phyloP scores from a whole-genome alignment of 2,113 vertebrate genomes.

The Zootoca vivipara region DNA sequence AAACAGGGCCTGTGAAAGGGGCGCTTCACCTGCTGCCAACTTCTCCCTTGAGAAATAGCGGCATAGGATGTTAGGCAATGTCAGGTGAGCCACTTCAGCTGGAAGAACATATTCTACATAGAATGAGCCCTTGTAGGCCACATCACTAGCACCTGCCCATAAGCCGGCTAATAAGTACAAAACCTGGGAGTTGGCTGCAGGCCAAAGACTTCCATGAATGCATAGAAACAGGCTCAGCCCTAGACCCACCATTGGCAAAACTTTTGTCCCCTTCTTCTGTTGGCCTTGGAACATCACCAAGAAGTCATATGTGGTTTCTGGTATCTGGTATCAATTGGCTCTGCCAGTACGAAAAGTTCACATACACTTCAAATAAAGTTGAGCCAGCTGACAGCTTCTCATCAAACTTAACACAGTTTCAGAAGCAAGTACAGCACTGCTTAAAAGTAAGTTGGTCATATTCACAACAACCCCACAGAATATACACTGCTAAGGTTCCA shows the following conservation, averaged over 20 bases:
- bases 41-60: too few relatives aligned
- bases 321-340: background rate
- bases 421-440: too few relatives aligned
- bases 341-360: background rate
- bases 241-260: background rate
- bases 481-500: slow-evolving; percentile 33
- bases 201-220: too few relatives aligned
- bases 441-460: background rate
- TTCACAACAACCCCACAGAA: background rate
- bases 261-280: background rate
- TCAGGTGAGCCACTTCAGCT: too few relatives aligned
- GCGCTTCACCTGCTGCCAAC: too few relatives aligned
- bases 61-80: too few relatives aligned
- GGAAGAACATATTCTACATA: too few relatives aligned
- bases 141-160: background rate
- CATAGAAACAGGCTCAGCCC: too few relatives aligned
- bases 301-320: background rate
- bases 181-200: background rate
- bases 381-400: background rate
- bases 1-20: too few relatives aligned
- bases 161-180: too few relatives aligned
- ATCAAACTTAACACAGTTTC: background rate
- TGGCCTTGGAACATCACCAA: background rate
- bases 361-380: background rate
- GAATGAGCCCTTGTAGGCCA: background rate